Evolutionary conservation across 2,113 vertebrate species (phyloP).

Genomic region (Phainopepla nitens): DNA sequence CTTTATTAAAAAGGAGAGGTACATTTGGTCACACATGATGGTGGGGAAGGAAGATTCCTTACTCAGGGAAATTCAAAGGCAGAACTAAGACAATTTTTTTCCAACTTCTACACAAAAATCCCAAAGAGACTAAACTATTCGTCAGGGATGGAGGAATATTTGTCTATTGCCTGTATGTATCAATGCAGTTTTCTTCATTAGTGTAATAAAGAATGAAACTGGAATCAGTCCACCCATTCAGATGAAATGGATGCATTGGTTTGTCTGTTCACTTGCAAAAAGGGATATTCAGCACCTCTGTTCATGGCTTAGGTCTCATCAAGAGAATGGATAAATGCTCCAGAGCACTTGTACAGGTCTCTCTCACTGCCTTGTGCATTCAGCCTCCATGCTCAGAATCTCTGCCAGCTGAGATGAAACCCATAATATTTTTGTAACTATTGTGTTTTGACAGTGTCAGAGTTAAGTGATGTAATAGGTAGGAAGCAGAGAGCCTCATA

Average conservation of each 20-base stretch:
- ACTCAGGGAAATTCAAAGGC: not conserved
- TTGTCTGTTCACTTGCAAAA: not conserved
- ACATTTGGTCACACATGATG: not conserved
- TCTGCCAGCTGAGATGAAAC: not conserved
- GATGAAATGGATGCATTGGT: not conserved
- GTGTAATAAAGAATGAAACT: not conserved
- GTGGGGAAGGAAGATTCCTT: not conserved
- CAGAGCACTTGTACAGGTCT: not conserved
- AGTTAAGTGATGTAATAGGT: conserved; percentile 2
- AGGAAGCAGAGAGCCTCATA: conserved; percentile 37
- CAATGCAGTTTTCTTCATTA: conserved; percentile 3
- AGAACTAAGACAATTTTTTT: not conserved
- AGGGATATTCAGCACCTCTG: not conserved
- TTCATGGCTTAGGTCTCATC: not conserved
- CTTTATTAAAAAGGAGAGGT: not conserved
- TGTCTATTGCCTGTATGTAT: not conserved
- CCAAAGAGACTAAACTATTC: conserved; percentile 31
- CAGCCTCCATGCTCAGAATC: not conserved
- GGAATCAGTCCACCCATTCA: not conserved
- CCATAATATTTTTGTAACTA: not conserved
- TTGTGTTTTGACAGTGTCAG: conserved; percentile 30
- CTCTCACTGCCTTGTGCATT: not conserved
- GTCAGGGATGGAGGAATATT: conserved; percentile 15
- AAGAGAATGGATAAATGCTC: not conserved
- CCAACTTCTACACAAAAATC: not conserved